A percentile compares a stretch with the other conserved stretches of the same genome.
phyloP scores from a whole-genome alignment of 1,140 invertebrate species.

The Orius insidiosus region DNA sequence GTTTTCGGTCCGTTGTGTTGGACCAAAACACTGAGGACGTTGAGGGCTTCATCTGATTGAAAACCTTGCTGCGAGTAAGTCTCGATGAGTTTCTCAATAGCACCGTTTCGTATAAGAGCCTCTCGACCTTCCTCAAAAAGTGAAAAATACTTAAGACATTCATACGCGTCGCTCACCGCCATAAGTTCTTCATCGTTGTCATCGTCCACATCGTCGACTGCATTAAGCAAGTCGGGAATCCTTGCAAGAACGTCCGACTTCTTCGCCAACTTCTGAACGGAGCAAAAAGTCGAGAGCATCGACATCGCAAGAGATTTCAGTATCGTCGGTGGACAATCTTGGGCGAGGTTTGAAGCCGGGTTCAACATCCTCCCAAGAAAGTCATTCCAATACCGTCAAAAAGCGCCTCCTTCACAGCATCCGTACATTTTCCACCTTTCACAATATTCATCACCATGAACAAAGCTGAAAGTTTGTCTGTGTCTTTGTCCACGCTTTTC shows the following conservation, averaged over 20 bases:
- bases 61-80: slow-evolving; percentile 72
- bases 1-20: slow-evolving; percentile 44
- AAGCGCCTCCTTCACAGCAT: slow-evolving; percentile 50
- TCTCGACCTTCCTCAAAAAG: slow-evolving; percentile 51
- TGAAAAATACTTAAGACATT: slow-evolving; percentile 62
- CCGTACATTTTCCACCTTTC: slow-evolving; percentile 57
- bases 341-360: slow-evolving; percentile 35
- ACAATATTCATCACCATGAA: slow-evolving; percentile 80
- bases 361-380: slow-evolving; percentile 61
- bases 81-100: slow-evolving; percentile 61
- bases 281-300: slow-evolving; percentile 64
- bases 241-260: slow-evolving; percentile 65
- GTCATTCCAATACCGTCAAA: slow-evolving; percentile 72
- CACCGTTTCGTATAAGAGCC: slow-evolving; percentile 53
- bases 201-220: slow-evolving; percentile 52
- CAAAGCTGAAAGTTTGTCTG: slow-evolving; percentile 76
- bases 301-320: slow-evolving; percentile 80
- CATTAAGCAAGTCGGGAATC: slow-evolving; percentile 60
- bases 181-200: slow-evolving; percentile 64
- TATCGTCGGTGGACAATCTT: slow-evolving; percentile 66
- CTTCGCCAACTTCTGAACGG: slow-evolving; percentile 54
- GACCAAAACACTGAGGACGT: slow-evolving; percentile 54
- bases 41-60: slow-evolving; percentile 67
- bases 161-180: slow-evolving; percentile 73
- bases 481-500: slow-evolving; percentile 60